Base-by-base conservation (phyloP, 2,888 invertebrate species). In the Lepas anatifera region DNA sequence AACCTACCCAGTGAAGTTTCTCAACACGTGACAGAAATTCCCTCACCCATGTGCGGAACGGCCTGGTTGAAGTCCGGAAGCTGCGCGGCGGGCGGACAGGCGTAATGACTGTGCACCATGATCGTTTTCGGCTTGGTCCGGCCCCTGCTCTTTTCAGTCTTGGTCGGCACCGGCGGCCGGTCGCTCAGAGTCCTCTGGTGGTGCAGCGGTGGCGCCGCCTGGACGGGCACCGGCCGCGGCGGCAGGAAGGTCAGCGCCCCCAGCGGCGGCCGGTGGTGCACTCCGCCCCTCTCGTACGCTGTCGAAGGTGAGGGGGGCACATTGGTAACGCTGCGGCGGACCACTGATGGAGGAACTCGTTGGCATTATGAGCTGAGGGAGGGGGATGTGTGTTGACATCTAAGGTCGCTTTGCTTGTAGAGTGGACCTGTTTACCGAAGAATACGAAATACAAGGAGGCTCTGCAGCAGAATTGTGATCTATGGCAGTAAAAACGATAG, bases 61-160 rank as follows among this genome's bases (percentile, higher is more conserved):
- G 78, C 76, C 72, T 75, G 76, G 73, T 78, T 77, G 72, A 78
- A 79, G 73, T 78, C 78, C 39, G 79, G 78, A 48, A 79, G 72
- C 41, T 41, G 41, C 1, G 27, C 66, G 16, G n/a, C 6, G 39
- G 73, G 72, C n/a, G 75, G 74, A 32, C 73, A 71, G 43, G 72
- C 71, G 50, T 73, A 72, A 67, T 71, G 71, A 46, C 67, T 70
- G 67, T 48, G 37, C 35, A 69, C 69, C 35, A 32, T 64, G 46
- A 37, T n/a, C n/a, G n/a, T 48, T 64, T 64, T 50, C 16, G 67
- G 67, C 29, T 67, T 70, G 67, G 50, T 48, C 68, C 50, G 58
- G 8, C 39, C 43, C 10, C 58, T 27, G 8, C 39, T 35, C 10
- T 46, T 27, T 22, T 32, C 35, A 13, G 43, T 27, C 68, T 39